These are phyloP conservation scores for Acanthornis magna DNA, from an alignment of 2,797 vertebrate genomes.

Conservation along the genomic window DNA sequence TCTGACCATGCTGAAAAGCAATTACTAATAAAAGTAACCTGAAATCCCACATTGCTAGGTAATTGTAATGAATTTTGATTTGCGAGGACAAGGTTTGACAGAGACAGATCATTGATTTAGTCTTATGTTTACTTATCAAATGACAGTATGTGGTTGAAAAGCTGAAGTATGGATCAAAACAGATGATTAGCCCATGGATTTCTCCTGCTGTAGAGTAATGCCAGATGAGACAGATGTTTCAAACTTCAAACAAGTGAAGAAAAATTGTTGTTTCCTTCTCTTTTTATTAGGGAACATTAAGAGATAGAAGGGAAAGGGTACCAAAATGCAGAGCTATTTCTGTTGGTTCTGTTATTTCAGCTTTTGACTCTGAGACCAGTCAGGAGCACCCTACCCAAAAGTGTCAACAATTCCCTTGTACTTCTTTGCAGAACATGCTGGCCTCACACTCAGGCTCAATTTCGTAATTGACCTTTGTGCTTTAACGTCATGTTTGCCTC, in stretches of 20 bases:
- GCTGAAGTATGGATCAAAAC: background rate
- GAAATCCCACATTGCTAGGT: background rate
- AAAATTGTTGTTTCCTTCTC: background rate
- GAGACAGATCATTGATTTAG: background rate
- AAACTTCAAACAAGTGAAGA: background rate
- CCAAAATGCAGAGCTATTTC: background rate
- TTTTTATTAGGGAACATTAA: background rate
- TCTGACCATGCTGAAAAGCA: background rate
- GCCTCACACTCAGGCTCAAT: background rate
- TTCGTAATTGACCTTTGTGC: background rate
- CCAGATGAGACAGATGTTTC: background rate
- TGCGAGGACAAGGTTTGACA: background rate
- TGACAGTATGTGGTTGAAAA: background rate
- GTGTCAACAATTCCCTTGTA: background rate
- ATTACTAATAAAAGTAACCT: background rate
- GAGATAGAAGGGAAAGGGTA: background rate
- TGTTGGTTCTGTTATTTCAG: background rate
- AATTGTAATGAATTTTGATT: background rate
- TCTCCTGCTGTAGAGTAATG: background rate
- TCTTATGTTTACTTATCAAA: background rate
- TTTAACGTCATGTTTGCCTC: background rate
- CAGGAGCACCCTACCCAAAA: background rate
- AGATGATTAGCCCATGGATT: background rate
- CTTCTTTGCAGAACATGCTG: background rate
- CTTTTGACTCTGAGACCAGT: background rate